A percentile compares a stretch with the other conserved stretches of the same genome.
These are phyloP conservation scores for Gavialis gangeticus DNA, from an alignment of 2,113 vertebrate species.

Conservation along the genomic window DNA sequence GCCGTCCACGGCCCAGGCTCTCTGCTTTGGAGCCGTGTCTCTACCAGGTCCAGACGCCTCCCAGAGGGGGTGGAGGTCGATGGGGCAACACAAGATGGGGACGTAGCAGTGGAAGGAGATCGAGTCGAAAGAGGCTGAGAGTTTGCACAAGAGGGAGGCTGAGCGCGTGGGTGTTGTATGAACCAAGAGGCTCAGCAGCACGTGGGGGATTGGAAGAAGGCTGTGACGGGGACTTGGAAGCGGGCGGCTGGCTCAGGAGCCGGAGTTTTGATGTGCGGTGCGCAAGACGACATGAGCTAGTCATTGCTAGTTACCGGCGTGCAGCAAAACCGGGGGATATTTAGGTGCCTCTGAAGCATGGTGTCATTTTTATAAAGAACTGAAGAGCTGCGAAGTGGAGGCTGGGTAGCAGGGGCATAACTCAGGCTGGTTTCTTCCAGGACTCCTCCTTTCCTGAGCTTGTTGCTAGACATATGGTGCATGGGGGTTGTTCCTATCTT, in stretches of 20 bases:
- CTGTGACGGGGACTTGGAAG: rapidly evolving
- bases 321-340: not conserved
- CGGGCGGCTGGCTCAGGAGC: rapidly evolving
- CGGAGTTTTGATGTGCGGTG: rapidly evolving
- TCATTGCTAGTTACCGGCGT: not conserved
- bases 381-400: not conserved
- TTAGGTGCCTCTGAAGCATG: rapidly evolving
- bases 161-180: rapidly evolving
- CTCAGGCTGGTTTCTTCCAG: slow-evolving; percentile 59
- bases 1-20: not conserved
- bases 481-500: slow-evolving; percentile 48
- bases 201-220: rapidly evolving
- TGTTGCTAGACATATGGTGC: slow-evolving; percentile 45
- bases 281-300: rapidly evolving
- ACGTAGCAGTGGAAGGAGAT: rapidly evolving
- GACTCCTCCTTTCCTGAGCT: slow-evolving; percentile 46
- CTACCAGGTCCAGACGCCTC: not conserved
- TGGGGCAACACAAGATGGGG: rapidly evolving
- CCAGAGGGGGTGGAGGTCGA: not conserved
- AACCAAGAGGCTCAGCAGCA: not conserved
- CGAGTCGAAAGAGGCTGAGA: not conserved
- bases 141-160: not conserved
- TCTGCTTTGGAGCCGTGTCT: not conserved
- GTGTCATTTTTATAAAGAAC: not conserved
- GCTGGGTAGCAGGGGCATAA: slow-evolving; percentile 30